These are phyloP conservation scores for Sebastes wilsoni DNA, from an alignment of 2,797 vertebrate species.

Conservation along the genomic window DNA sequence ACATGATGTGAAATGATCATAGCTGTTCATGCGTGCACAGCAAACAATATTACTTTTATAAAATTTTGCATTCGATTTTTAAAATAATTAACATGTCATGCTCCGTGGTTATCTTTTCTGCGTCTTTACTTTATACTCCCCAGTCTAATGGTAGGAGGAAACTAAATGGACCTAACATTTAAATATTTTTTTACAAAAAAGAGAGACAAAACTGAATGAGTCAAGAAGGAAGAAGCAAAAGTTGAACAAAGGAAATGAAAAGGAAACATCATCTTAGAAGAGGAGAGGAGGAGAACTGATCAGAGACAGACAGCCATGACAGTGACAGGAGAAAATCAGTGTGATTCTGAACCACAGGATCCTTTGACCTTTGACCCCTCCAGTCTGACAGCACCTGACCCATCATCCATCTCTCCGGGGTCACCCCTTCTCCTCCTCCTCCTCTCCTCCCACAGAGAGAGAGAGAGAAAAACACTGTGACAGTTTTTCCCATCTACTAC, in stretches of 20 bases:
- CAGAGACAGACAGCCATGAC: constrained; percentile 26
- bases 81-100: too few relatives aligned
- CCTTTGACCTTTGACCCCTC: constrained; percentile 56
- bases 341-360: constrained; percentile 54
- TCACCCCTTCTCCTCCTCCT: not conserved
- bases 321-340: constrained; percentile 53
- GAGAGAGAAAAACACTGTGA: not conserved
- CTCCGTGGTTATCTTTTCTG: not conserved
- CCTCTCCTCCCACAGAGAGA: not conserved
- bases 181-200: too few relatives aligned
- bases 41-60: too few relatives aligned
- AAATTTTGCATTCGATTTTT: accelerated
- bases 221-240: not conserved
- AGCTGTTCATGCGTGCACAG: too few relatives aligned
- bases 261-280: not conserved
- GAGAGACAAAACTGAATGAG: not conserved
- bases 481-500: not conserved
- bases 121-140: not conserved
- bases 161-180: not conserved
- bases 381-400: constrained; percentile 64
- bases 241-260: not conserved
- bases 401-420: constrained; percentile 53
- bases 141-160: not conserved
- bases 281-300: not conserved
- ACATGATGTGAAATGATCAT: too few relatives aligned